Evolutionary conservation across 2,113 vertebrate genomes (phyloP).

Genomic region (Chionis minor): DNA sequence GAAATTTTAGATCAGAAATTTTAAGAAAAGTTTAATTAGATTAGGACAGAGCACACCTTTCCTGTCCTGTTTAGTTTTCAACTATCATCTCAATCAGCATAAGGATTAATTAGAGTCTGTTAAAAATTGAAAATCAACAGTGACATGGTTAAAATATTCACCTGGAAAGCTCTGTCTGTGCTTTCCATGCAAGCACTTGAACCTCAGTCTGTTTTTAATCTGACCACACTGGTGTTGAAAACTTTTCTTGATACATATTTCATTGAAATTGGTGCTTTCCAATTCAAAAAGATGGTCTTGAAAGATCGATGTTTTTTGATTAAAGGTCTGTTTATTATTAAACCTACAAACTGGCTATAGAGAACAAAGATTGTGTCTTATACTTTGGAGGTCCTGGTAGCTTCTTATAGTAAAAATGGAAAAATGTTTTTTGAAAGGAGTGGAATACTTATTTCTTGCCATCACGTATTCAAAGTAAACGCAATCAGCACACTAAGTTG

Average conservation of each 20-base stretch:
- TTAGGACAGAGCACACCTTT: neutral
- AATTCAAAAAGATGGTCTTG: neutral
- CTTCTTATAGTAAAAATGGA: neutral
- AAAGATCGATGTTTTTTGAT: neutral
- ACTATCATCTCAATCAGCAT: neutral
- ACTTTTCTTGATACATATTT: neutral
- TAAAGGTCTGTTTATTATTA: neutral
- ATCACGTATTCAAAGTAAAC: neutral
- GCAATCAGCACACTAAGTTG: neutral
- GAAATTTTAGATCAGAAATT: neutral
- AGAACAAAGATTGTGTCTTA: neutral
- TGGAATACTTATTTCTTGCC: neutral
- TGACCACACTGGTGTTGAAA: neutral
- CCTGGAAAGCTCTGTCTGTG: neutral
- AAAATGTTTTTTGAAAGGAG: neutral
- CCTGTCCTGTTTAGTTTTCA: neutral
- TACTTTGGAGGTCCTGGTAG: neutral
- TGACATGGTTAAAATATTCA: neutral
- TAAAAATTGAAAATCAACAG: neutral
- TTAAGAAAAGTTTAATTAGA: neutral
- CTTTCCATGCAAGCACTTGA: neutral
- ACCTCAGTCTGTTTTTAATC: neutral
- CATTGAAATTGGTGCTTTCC: neutral
- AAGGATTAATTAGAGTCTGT: neutral
- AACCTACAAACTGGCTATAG: neutral